Base-by-base conservation (phyloP, 2,888 invertebrate genomes). In the Noctua fimbriata region DNA sequence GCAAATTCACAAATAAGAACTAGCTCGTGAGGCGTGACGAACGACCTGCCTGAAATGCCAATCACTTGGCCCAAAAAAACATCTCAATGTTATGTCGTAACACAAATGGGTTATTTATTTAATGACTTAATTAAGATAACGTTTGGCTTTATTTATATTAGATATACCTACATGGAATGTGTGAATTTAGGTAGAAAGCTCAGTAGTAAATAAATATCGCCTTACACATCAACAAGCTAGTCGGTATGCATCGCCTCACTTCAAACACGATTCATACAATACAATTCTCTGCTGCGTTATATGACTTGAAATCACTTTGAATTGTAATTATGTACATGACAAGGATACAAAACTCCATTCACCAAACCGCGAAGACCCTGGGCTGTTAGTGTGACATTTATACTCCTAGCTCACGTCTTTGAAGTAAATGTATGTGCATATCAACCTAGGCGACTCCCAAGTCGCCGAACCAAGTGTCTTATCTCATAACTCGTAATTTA, bases 61-160 rank as follows among this genome's bases (percentile, higher is more conserved):
- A 94, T 96, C 95, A 93, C 94, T 94, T 95, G 93, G 93, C 94
- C 94, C 92, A 95, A 96, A 95, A 95, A 95, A 95, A 94, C 92
- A 94, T 93, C 93, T 94, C 92, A 93, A 92, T 94, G 90, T 87
- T 91, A 91, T 94, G 91, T 93, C 88, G 93, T 89, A 95, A 87
- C 82, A 85, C 90, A 91, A 93, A 93, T 92, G 87, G 88, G 91
- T 90, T 92, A 90, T 86, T 90, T 77, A 82, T 72, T 79, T 89
- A 75, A 84, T 82, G 73, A 78, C 90, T 90, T 88, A 78, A 90
- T 90, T 87, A 90, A 90, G 85, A 91, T 90, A 91, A 90, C 83
- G 86, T 91, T 87, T 86, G 75, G 75, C 76, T 87, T 75, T 83
- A 87, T 91, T 88, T 89, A 74, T 80, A 80, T 71, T 60, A 60